Conservation (phyloP, 2,888 invertebrate species). For the Nematopogon swammerdamellus region DNA sequence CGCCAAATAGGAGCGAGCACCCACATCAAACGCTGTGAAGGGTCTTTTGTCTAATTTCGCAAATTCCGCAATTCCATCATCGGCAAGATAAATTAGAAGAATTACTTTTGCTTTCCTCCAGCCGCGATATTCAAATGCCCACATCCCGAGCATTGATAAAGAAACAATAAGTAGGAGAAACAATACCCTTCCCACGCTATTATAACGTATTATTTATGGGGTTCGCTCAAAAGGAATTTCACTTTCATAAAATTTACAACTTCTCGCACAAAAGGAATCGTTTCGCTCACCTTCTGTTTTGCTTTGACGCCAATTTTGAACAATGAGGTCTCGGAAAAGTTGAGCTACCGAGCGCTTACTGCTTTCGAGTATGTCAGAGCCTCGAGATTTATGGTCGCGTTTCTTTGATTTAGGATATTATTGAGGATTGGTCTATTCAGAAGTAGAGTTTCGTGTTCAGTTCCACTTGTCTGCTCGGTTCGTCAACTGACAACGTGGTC, state of each 20-base stretch:
- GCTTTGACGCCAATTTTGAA: constrained; percentile 44
- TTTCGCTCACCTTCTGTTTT: constrained; percentile 49
- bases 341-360: constrained; percentile 52
- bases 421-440: constrained; percentile 37
- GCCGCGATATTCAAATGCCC: constrained; percentile 8
- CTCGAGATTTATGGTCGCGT: constrained; percentile 45
- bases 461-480: not conserved
- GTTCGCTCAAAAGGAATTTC: constrained; percentile 54
- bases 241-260: constrained; percentile 58
- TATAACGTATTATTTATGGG: constrained; percentile 42
- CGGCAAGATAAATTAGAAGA: constrained; percentile 22
- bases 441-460: not conserved
- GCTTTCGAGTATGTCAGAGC: constrained; percentile 51
- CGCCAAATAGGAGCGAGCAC: not conserved
- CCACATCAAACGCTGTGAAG: not conserved
- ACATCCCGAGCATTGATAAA: constrained; percentile 36
- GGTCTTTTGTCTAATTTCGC: not conserved
- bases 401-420: constrained; percentile 31
- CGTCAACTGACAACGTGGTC: too few relatives aligned
- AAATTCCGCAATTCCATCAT: not conserved
- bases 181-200: constrained; percentile 44
- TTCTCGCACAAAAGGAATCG: constrained; percentile 34
- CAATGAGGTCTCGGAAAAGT: constrained; percentile 39
- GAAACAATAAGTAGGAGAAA: constrained; percentile 50
- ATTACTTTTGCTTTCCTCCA: constrained; percentile 26